These are phyloP conservation scores for Hippocampus comes DNA, from an alignment of 2,113 vertebrate genomes.

Conservation along the genomic window DNA sequence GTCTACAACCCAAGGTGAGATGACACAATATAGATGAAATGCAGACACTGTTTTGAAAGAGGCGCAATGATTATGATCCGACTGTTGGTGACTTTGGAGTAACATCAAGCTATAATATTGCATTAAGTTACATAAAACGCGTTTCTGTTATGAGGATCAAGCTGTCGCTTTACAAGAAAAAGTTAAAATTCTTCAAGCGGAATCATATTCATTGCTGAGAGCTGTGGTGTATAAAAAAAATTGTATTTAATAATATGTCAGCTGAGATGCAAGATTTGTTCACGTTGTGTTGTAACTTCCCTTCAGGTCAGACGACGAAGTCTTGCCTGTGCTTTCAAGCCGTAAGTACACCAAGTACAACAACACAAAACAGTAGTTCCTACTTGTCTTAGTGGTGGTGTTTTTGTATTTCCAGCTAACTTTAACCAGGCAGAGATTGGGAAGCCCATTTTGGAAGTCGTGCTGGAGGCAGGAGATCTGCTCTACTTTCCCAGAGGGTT, in stretches of 20 bases:
- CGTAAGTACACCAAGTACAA: slow-evolving; percentile 61
- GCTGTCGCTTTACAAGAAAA: no score
- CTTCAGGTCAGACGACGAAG: slow-evolving; percentile 66
- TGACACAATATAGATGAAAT: slow-evolving; percentile 48
- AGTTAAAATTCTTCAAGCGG: no score
- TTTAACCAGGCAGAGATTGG: slow-evolving; percentile 81
- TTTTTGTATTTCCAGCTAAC: slow-evolving; percentile 70
- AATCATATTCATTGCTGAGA: no score
- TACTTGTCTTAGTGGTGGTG: neutral
- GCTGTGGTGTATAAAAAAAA: no score
- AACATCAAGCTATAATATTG: no score
- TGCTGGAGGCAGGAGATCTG: slow-evolving; percentile 88
- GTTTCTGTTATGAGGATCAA: no score
- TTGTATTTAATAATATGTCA: no score
- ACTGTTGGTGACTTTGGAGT: no score
- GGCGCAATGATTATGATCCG: neutral
- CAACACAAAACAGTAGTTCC: neutral
- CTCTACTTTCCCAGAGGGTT: slow-evolving; percentile 95
- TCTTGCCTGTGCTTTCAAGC: slow-evolving; percentile 74
- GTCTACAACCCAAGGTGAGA: slow-evolving; percentile 86
- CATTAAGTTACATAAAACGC: no score
- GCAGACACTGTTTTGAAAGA: neutral
- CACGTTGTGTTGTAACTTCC: slow-evolving; percentile 9
- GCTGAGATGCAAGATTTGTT: neutral
- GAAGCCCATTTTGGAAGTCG: slow-evolving; percentile 81